Conservation (phyloP, 2,888 invertebrate genomes). For the Heteromurus nitidus region DNA sequence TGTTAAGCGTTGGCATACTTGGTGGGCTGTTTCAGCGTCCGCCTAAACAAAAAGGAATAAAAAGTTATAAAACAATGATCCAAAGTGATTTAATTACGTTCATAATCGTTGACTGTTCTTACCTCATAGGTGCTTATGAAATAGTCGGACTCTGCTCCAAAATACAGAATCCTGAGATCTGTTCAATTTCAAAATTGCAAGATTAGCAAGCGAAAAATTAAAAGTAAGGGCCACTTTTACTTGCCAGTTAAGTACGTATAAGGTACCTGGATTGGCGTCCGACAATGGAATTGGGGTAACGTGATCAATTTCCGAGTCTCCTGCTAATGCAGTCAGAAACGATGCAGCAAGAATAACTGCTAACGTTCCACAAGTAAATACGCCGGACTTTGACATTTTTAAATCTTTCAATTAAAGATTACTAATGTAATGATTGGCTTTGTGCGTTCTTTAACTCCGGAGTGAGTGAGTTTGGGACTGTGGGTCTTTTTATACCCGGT, state of each 20-base stretch:
- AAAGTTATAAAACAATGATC: not conserved
- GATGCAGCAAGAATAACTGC: no score
- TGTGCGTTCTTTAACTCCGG: no score
- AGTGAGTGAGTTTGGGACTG: no score
- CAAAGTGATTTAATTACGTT: not conserved
- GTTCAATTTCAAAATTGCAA: not conserved
- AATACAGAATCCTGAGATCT: constrained; percentile 22
- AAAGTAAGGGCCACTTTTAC: not conserved
- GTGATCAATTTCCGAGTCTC: constrained; percentile 4
- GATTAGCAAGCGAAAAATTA: not conserved
- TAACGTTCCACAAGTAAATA: no score
- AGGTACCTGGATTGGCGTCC: constrained; percentile 39
- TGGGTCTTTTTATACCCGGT: no score
- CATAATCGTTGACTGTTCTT: not conserved
- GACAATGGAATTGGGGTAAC: constrained; percentile 31
- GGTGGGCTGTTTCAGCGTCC: constrained; percentile 10
- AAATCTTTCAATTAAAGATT: no score
- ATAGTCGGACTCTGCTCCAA: constrained; percentile 38
- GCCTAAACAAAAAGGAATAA: constrained; percentile 20
- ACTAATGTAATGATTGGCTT: no score
- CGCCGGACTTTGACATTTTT: no score
- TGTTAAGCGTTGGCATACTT: constrained; percentile 45
- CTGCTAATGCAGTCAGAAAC: no score
- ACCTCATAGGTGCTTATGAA: constrained; percentile 34
- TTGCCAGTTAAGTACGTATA: not conserved